Evolutionary conservation across 1,140 invertebrate genomes (phyloP).

Genomic region (Palaemon carinicauda): DNA sequence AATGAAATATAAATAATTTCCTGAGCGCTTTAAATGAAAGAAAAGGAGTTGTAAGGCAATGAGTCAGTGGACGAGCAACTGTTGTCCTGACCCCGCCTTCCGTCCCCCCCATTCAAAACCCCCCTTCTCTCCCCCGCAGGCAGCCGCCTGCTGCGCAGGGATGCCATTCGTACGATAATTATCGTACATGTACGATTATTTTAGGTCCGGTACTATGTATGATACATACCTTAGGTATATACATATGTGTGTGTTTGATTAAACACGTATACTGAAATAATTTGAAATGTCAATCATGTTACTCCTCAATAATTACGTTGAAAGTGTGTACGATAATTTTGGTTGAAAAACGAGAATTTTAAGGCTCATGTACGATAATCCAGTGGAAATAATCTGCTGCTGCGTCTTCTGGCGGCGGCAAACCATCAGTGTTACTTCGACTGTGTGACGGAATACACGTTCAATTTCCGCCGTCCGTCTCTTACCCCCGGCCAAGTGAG

Average conservation of each 20-base stretch:
- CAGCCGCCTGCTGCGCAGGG: not conserved
- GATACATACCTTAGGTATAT: too few species aligned
- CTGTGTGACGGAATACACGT: constrained; percentile 22
- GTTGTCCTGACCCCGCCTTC: constrained; percentile 18
- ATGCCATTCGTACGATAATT: too few species aligned
- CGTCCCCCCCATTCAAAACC: not conserved
- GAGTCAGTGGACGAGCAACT: not conserved
- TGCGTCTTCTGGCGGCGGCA: not conserved
- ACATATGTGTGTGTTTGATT: too few species aligned
- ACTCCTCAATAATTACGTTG: too few species aligned
- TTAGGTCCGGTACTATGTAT: too few species aligned
- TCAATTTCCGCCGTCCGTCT: constrained; percentile 12
- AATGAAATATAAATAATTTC: not conserved
- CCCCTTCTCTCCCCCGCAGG: not conserved
- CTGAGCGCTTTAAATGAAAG: not conserved
- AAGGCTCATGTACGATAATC: too few species aligned
- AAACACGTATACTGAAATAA: too few species aligned
- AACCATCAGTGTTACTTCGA: constrained; percentile 31
- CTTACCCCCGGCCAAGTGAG: constrained; percentile 17
- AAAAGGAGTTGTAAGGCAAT: not conserved
- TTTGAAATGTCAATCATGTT: too few species aligned
- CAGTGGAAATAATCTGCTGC: too few species aligned
- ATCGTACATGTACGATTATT: too few species aligned
- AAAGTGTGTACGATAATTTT: too few species aligned
- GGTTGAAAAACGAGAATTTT: too few species aligned